Evolutionary conservation across 1,140 invertebrate genomes (phyloP), one percentile per base, ranked within the genome.

Genomic region (Tetragnatha versicolor): DNA sequence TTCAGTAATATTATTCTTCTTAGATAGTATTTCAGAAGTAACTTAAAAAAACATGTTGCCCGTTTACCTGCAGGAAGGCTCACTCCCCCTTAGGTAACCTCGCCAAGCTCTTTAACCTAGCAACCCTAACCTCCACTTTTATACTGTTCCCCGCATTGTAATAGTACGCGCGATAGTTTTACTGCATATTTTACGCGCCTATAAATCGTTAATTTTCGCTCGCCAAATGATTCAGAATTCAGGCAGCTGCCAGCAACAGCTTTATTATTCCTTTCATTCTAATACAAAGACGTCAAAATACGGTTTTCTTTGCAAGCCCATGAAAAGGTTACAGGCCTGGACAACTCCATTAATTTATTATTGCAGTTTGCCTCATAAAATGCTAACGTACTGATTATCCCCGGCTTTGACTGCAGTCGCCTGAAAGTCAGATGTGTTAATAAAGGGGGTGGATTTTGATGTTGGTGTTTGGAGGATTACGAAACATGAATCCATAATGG

Each of bases 201-300:
- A 75, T 75, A 75, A 75, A 75, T 75, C 55, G 37, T 75, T 75
- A 75, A 75, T 75, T 75, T 75, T 63, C 7, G 14, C 31, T n/a
- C 25, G 31, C 29, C 63, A 75, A 75, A 75, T 75, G 58, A 22
- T 35, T 22, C 55, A 33, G 25, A 61, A 51, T 10, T 10, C 5
- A 10, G 2, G 39, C 72, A 75, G 72, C 72, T 75, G 72, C 58
- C 42, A n/a, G 14, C n/a, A 35, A 75, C 14, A 33, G 9, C 72
- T 75, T 29, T 75, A 75, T 75, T 61, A 75, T 63, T n/a, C 20
- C 39, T 20, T n/a, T 27, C n/a, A 12, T 25, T 27, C 42, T 61
- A 75, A 75, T 61, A 75, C 55, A 75, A 75, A 75, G 72, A 75
- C 58, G 3, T 63, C 72, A 75, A 61, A 73, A 61, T 35, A 63